A percentile compares a stretch with the other conserved stretches of the same genome.
phyloP scores from a whole-genome alignment of 2,113 vertebrate genomes.

The Poeciliopsis prolifica region DNA sequence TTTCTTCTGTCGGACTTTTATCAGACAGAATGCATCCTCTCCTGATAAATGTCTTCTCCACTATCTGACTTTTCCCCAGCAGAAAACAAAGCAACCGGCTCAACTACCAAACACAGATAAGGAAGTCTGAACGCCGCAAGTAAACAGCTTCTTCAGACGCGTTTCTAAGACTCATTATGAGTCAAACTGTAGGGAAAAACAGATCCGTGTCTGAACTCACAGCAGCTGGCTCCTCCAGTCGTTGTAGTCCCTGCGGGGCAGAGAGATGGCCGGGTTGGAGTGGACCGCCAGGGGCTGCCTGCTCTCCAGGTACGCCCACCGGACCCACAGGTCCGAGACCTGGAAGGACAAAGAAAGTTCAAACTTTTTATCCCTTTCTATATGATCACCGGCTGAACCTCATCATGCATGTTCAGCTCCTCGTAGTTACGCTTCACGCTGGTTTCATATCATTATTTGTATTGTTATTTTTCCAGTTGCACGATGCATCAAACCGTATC shows the following conservation, averaged over 20 bases:
- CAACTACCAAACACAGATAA: not conserved
- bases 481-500: no score
- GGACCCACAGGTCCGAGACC: slow-evolving; percentile 85
- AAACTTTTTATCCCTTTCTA: no score
- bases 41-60: not conserved
- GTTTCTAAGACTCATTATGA: not conserved
- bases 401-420: no score
- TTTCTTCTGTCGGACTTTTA: not conserved
- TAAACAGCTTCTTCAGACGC: not conserved
- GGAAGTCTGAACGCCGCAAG: not conserved
- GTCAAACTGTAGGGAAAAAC: not conserved
- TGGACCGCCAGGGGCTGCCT: slow-evolving; percentile 84
- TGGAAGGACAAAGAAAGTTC: slow-evolving; percentile 34
- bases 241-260: slow-evolving; percentile 83
- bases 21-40: not conserved
- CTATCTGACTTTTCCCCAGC: not conserved
- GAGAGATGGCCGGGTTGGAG: slow-evolving; percentile 85
- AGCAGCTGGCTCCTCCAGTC: slow-evolving; percentile 85
- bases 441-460: no score
- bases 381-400: no score
- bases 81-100: not conserved
- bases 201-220: slow-evolving; percentile 66
- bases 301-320: slow-evolving; percentile 83
- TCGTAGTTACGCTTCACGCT: no score
- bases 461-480: no score